These are phyloP conservation scores for Pangasianodon gigas DNA, from an alignment of 2,113 vertebrate species.

Conservation along the genomic window DNA sequence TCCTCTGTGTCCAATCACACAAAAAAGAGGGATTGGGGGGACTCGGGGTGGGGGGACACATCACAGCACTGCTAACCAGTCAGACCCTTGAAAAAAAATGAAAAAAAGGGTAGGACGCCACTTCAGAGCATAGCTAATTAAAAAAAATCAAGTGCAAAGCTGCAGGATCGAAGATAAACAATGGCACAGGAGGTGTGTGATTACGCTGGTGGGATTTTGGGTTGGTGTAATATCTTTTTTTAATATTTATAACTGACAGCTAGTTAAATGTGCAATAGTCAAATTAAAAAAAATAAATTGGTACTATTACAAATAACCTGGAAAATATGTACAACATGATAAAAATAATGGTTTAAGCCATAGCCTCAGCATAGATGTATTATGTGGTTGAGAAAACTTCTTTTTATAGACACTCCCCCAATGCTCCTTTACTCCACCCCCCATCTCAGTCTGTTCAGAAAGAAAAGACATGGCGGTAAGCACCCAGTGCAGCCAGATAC, in stretches of 20 bases:
- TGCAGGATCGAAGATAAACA: conserved; percentile 47
- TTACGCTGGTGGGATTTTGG: not conserved
- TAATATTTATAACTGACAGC: not conserved
- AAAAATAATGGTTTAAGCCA: not conserved
- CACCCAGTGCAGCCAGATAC: too few relatives aligned
- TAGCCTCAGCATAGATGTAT: not conserved
- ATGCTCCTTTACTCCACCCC: too few relatives aligned
- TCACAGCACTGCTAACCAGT: conserved; percentile 26
- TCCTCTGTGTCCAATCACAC: conserved; percentile 46
- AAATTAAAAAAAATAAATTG: not conserved
- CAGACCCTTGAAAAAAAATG: not conserved
- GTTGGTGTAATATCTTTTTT: not conserved
- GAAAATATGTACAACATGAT: not conserved
- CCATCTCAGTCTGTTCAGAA: not conserved
- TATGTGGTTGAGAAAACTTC: too few relatives aligned
- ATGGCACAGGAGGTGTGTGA: conserved; percentile 32
- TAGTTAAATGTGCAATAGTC: not conserved
- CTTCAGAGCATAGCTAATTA: conserved; percentile 58
- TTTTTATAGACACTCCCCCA: not conserved
- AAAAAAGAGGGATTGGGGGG: conserved; percentile 10
- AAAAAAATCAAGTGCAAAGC: conserved; percentile 70
- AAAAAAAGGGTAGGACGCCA: conserved; percentile 16
- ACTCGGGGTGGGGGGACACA: not conserved
- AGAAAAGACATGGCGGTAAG: too few relatives aligned
- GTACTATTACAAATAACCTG: not conserved